Conservation (phyloP, 2,113 vertebrate species). For the Himantopus leucocephalus region DNA sequence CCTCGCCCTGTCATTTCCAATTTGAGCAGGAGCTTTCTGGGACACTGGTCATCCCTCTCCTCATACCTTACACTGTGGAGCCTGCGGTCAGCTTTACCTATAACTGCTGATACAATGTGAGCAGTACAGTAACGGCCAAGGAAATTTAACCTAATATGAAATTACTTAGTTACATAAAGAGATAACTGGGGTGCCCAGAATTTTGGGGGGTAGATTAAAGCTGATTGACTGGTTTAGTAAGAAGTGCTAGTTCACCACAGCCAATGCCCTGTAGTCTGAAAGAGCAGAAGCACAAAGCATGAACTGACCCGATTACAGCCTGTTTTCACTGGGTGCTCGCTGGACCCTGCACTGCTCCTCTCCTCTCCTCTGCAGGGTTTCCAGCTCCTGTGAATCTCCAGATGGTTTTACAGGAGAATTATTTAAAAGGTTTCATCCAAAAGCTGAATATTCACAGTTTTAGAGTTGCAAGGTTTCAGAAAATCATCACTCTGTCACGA, state of each 20-base stretch:
- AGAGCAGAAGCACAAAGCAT: constrained; percentile 33
- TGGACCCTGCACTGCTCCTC: neutral
- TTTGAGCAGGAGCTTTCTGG: neutral
- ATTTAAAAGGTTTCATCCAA: neutral
- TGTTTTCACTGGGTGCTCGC: neutral
- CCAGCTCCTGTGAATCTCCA: neutral
- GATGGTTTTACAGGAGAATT: neutral
- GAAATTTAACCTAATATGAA: neutral
- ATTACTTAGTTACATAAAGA: neutral
- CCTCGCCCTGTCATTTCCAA: neutral
- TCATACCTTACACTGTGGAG: neutral
- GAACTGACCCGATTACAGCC: neutral
- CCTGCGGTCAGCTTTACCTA: accelerated
- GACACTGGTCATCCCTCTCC: neutral
- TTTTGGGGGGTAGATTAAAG: neutral
- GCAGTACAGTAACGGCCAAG: neutral
- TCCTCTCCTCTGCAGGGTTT: neutral
- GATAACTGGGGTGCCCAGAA: neutral
- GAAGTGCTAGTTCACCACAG: neutral
- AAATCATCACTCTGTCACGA: neutral
- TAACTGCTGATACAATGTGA: neutral
- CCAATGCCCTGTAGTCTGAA: neutral
- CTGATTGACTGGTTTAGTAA: constrained; percentile 6
- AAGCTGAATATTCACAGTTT: neutral
- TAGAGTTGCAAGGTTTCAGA: neutral